Percentiles rank a stretch among this genome's conserved stretches.
These are phyloP conservation scores for Limnephilus auricula DNA, from an alignment of 2,888 invertebrate genomes.

Conservation along the genomic window DNA sequence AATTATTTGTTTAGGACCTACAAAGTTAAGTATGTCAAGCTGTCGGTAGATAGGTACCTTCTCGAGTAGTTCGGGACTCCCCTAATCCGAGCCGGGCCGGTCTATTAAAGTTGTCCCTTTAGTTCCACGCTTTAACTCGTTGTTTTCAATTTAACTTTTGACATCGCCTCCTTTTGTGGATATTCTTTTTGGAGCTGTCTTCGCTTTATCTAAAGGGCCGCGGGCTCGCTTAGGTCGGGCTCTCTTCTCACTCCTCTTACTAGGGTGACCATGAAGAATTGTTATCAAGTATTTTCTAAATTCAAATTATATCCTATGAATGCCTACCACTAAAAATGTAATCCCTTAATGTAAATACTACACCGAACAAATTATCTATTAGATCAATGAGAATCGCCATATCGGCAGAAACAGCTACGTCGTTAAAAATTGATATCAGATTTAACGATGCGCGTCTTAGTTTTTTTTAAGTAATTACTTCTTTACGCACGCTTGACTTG, in stretches of 20 bases:
- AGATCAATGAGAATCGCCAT: too few relatives aligned
- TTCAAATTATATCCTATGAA: too few relatives aligned
- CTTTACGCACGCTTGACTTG: too few relatives aligned
- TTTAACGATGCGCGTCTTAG: too few relatives aligned
- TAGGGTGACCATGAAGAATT: not conserved
- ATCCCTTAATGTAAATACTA: too few relatives aligned
- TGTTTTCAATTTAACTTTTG: slow-evolving; percentile 64
- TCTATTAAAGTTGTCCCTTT: slow-evolving; percentile 58
- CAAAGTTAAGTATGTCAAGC: not conserved
- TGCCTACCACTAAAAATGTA: too few relatives aligned
- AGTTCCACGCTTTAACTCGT: slow-evolving; percentile 59
- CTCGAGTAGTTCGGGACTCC: not conserved
- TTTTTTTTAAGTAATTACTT: too few relatives aligned
- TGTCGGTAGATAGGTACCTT: not conserved
- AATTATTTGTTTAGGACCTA: not conserved
- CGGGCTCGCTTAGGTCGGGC: slow-evolving; percentile 48
- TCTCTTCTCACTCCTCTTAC: slow-evolving; percentile 16
- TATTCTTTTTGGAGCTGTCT: slow-evolving; percentile 54
- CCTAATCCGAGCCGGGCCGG: slow-evolving; percentile 44
- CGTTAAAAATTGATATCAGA: too few relatives aligned
- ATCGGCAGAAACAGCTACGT: too few relatives aligned
- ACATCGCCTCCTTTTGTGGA: slow-evolving; percentile 56
- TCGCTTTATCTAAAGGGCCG: slow-evolving; percentile 59
- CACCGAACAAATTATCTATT: too few relatives aligned
- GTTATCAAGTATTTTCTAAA: not conserved